Evolutionary conservation across 2,797 vertebrate species (phyloP).

Genomic region (Lacerta viridis): DNA sequence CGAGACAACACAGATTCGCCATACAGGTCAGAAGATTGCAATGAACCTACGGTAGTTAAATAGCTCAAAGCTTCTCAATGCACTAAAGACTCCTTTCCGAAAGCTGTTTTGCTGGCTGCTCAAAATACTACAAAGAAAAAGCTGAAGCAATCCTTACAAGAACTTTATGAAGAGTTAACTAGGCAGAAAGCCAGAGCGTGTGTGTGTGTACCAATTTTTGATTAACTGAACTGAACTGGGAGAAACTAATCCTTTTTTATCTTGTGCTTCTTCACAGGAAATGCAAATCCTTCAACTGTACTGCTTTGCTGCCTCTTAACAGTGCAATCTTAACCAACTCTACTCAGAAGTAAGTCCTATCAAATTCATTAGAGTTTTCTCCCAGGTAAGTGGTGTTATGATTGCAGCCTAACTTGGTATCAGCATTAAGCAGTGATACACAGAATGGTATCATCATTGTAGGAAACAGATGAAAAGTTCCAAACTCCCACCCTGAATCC

Average conservation of each 20-base stretch:
- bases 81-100: not conserved
- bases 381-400: no score
- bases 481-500: not conserved
- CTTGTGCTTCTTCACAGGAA: not conserved
- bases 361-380: no score
- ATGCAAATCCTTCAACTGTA: not conserved
- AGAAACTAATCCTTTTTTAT: slow-evolving; percentile 1
- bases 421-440: not conserved
- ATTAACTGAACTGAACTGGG: slow-evolving; percentile 16
- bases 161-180: not conserved
- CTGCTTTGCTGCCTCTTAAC: not conserved
- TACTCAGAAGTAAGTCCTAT: no score
- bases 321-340: no score
- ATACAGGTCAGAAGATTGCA: not conserved
- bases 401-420: no score
- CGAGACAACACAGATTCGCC: not conserved
- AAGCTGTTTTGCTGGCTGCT: not conserved
- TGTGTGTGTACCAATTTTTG: not conserved
- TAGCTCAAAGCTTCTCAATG: not conserved
- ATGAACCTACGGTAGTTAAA: not conserved
- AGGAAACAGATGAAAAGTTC: not conserved
- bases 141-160: not conserved
- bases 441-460: not conserved
- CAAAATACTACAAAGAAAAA: not conserved
- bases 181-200: not conserved